A percentile compares a stretch with the other conserved stretches of the same genome.
These are phyloP conservation scores for Synanthedon tipuliformis DNA, from an alignment of 2,888 invertebrate genomes.

Conservation along the genomic window DNA sequence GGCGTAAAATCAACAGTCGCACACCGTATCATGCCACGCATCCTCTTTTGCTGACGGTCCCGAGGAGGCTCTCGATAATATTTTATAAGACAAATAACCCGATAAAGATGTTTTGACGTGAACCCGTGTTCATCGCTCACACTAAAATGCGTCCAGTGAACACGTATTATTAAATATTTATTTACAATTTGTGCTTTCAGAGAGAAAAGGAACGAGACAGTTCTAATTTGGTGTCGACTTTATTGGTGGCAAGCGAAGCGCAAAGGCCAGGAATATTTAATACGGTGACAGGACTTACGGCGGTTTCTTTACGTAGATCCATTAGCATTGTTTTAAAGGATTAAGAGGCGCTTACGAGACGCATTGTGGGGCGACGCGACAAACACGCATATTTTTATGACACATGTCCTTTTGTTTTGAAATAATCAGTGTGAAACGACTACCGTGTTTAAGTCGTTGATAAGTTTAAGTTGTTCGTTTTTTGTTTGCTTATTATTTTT, in stretches of 20 bases:
- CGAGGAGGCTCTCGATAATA: slow-evolving; percentile 67
- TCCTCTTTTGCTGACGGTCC: slow-evolving; percentile 68
- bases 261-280: slow-evolving; percentile 55
- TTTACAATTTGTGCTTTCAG: slow-evolving; percentile 57
- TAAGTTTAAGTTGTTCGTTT: slow-evolving; percentile 24
- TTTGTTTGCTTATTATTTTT: slow-evolving; percentile 13
- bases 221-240: slow-evolving; percentile 65
- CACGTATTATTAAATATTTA: slow-evolving; percentile 66
- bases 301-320: slow-evolving; percentile 58
- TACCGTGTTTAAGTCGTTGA: slow-evolving; percentile 47
- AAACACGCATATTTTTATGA: slow-evolving; percentile 63
- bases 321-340: slow-evolving; percentile 70
- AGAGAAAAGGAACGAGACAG: slow-evolving; percentile 49
- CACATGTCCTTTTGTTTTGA: slow-evolving; percentile 49
- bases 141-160: slow-evolving; percentile 67
- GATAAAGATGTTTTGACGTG: slow-evolving; percentile 71
- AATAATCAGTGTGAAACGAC: slow-evolving; percentile 57
- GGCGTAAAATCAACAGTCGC: slow-evolving; percentile 65
- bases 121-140: slow-evolving; percentile 69
- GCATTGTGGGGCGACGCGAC: slow-evolving; percentile 31
- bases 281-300: slow-evolving; percentile 58
- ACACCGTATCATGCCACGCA: slow-evolving; percentile 49
- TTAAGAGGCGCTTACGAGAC: slow-evolving; percentile 54
- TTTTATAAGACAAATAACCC: slow-evolving; percentile 71
- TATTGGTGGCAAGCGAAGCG: slow-evolving; percentile 62